Percentiles rank a stretch among this genome's conserved stretches.
phyloP scores from a whole-genome alignment of 2,113 vertebrate species.

The Salminus brasiliensis region DNA sequence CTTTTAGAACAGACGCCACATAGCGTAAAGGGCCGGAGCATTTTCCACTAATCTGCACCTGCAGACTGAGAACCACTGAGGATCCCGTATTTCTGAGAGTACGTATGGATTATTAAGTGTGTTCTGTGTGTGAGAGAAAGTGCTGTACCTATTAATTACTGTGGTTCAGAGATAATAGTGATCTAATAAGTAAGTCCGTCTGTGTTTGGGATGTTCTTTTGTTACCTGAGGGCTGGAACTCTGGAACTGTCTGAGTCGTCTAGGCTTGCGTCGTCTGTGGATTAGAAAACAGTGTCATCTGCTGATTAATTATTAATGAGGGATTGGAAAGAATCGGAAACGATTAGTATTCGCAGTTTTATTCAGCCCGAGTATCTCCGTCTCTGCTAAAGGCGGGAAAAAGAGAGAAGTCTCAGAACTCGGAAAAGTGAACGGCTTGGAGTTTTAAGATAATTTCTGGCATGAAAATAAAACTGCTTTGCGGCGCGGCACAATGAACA shows the following conservation, averaged over 20 bases:
- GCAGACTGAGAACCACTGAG: no score
- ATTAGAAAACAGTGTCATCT: constrained; percentile 52
- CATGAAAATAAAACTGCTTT: constrained; percentile 49
- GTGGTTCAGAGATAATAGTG: background rate
- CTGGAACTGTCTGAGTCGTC: constrained; percentile 11
- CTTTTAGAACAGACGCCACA: no score
- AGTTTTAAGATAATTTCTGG: constrained; percentile 59
- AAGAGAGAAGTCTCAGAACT: constrained; percentile 28
- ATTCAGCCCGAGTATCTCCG: constrained; percentile 38
- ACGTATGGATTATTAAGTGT: background rate
- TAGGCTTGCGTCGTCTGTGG: constrained; percentile 40
- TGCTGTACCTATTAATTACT: background rate
- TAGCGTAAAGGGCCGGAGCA: no score
- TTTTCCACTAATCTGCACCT: no score
- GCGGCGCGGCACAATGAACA: constrained; percentile 38
- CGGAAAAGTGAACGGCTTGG: constrained; percentile 43
- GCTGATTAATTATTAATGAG: constrained; percentile 64
- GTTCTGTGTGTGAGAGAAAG: background rate
- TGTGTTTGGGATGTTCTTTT: constrained; percentile 15
- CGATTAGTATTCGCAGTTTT: constrained; percentile 51
- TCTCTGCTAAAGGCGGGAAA: background rate
- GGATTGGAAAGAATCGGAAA: constrained; percentile 42
- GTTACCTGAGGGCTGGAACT: constrained; percentile 14
- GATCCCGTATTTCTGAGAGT: no score
- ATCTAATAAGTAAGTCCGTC: background rate